phyloP scores from a whole-genome alignment of 2,888 invertebrate genomes.

The Bedellia somnulentella region DNA sequence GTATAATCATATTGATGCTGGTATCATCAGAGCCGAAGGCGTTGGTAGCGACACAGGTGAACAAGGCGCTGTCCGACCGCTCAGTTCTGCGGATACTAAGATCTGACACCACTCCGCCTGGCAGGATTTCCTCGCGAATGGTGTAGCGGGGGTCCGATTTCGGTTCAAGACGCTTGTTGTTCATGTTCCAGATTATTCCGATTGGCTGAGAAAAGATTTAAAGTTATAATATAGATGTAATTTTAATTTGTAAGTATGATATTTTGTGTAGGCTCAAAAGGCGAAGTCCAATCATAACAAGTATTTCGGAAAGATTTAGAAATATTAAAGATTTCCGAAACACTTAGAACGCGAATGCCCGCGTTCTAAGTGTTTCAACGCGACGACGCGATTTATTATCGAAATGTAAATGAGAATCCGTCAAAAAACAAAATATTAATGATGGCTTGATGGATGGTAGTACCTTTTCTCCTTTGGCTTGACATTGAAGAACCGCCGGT shows the following conservation, averaged over 20 bases:
- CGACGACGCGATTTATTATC: no score
- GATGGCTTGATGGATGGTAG: no score
- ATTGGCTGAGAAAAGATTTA: conserved; percentile 63
- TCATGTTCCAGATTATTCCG: conserved; percentile 93
- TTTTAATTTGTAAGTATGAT: not conserved
- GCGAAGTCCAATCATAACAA: no score
- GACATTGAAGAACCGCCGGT: conserved; percentile 88
- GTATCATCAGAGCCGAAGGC: conserved; percentile 93
- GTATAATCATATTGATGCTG: conserved; percentile 93
- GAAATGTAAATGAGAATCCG: no score
- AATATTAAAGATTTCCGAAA: no score
- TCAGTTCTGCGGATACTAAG: conserved; percentile 88
- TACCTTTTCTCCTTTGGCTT: conserved; percentile 89
- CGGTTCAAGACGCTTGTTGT: conserved; percentile 87
- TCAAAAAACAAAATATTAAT: no score
- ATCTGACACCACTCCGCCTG: conserved; percentile 85
- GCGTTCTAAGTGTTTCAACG: no score
- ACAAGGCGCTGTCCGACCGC: conserved; percentile 84
- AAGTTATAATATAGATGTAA: not conserved
- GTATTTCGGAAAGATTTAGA: no score
- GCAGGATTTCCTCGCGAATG: conserved; percentile 83
- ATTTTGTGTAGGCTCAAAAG: no score
- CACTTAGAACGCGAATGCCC: no score
- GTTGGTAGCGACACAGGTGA: conserved; percentile 91
- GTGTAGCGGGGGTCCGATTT: conserved; percentile 86